These are phyloP conservation scores for Eulemur rubriventer DNA, from an alignment of 2,797 vertebrate genomes.

Conservation along the genomic window DNA sequence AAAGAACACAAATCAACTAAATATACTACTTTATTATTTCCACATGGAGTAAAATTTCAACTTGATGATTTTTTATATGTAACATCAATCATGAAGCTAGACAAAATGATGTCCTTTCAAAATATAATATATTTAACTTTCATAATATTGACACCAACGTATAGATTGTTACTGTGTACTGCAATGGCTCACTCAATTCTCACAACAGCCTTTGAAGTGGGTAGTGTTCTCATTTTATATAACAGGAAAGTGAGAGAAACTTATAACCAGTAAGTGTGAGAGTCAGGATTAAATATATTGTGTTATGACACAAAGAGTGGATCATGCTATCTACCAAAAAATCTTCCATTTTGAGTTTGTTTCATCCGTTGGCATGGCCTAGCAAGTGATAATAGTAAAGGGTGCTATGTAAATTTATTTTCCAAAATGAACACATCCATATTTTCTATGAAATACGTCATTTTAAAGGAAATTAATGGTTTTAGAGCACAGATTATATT, in stretches of 20 bases:
- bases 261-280: not conserved
- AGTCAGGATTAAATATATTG: not conserved
- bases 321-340: not conserved
- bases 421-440: not conserved
- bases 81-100: not conserved
- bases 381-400: not conserved
- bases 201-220: not conserved
- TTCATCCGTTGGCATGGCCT: not conserved
- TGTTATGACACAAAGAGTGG: not conserved
- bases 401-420: not conserved
- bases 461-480: slow-evolving; percentile 26
- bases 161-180: not conserved
- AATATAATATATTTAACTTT: not conserved
- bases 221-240: not conserved
- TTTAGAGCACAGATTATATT: not conserved
- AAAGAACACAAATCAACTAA: not conserved
- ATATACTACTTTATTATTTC: not conserved
- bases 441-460: not conserved
- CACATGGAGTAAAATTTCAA: not conserved
- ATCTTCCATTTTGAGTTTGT: not conserved
- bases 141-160: not conserved
- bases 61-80: not conserved
- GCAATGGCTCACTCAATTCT: not conserved
- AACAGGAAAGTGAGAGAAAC: not conserved
- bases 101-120: not conserved